Base-by-base conservation (phyloP, 2,797 vertebrate genomes). In the Acrossocheilus fasciatus region DNA sequence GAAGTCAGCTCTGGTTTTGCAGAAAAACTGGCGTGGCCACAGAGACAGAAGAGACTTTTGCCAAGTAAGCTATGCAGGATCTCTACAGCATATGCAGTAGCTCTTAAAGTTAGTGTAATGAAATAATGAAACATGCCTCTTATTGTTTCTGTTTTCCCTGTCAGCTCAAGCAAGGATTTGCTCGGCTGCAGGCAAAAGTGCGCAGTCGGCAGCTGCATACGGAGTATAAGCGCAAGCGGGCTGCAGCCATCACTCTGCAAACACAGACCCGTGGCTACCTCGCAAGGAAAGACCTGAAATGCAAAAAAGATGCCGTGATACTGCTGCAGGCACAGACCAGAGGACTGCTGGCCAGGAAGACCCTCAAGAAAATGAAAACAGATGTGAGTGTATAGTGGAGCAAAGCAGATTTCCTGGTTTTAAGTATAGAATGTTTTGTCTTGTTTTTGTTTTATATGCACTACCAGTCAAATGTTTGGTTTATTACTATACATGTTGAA, bases 1-100 rank as follows among this genome's bases (percentile, higher is more conserved):
- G 85, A 91, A 3, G 6, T 95, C 97, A 39, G 96, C 95, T 18
- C 84, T 97, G 88, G 93, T 96, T 77, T 86, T 99, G 89, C 98
- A 99, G 94, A 96, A 92, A 62, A 30, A 89, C 26, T 99, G 98
- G 98, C 93, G 96, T 89, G 95, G 93, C 81, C 93, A 96, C 87
- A 91, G 41, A 88, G 90, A 84, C 83, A 88, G 89, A 41, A 95
- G 80, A 87, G 87, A 90, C 8, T 94, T 90, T 84, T 92, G 73
- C 86, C 94, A 93, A 95, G 98, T 99, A 91, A 92, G 92, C 76
- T 76, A 69, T 45, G 34, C 36, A 66, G 43, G 50, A 73, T 76
- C 69, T 66, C 30, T 64, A 20, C 17, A 39, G 34, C 39, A 14
- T 77, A 17, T 68, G 43, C 4, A 68, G 9, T 9, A 75, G 70